These are phyloP conservation scores for Tetranychus truncatus DNA, from an alignment of 2,888 invertebrate species.

Conservation along the genomic window DNA sequence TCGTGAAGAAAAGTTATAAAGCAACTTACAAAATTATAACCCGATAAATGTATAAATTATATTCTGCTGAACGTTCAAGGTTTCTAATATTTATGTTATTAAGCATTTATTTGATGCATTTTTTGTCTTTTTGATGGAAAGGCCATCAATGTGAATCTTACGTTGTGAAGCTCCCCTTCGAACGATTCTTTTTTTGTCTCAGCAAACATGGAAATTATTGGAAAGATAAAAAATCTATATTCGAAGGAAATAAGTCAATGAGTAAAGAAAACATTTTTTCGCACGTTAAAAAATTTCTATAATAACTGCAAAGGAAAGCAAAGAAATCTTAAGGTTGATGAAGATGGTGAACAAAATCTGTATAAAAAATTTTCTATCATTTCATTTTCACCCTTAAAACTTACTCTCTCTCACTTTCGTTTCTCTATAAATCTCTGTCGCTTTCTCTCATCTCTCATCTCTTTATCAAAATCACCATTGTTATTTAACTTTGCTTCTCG, in stretches of 20 bases:
- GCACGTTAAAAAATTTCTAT: not conserved
- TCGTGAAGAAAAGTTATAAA: not conserved
- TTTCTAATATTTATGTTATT: not conserved
- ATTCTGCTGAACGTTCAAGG: not conserved
- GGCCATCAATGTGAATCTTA: not conserved
- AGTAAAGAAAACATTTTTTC: not conserved
- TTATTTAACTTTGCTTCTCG: constrained; percentile 11
- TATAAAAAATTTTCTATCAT: not conserved
- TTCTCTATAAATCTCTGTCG: not conserved
- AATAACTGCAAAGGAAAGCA: not conserved
- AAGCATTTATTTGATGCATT: not conserved
- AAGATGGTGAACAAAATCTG: not conserved
- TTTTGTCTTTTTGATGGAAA: not conserved
- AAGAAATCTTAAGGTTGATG: not conserved
- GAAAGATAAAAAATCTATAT: not conserved
- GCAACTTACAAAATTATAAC: not conserved
- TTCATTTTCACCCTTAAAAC: not conserved
- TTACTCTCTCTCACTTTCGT: not conserved
- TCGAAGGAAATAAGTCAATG: not conserved
- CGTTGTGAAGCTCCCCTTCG: not conserved
- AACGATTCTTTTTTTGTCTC: not conserved
- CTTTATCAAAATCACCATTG: not conserved
- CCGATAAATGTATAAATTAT: not conserved
- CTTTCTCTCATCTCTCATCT: not conserved
- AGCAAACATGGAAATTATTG: not conserved